phyloP scores from a whole-genome alignment of 2,888 invertebrate species.

The Drosophila birchii region DNA sequence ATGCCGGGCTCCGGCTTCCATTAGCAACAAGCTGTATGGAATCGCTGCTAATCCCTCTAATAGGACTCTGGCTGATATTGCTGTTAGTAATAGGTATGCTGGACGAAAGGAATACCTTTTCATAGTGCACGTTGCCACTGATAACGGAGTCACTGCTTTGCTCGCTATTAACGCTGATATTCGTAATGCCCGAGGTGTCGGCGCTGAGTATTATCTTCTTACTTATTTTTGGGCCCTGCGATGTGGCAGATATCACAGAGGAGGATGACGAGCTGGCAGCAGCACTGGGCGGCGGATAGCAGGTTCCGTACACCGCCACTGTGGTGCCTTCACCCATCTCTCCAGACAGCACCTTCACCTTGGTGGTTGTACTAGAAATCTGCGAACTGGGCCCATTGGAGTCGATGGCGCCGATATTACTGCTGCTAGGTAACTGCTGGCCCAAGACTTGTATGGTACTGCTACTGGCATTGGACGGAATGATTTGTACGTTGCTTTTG shows the following conservation, averaged over 20 bases:
- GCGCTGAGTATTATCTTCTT: slow-evolving; percentile 84
- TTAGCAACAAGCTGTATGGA: slow-evolving; percentile 6
- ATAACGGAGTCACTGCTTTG: slow-evolving; percentile 59
- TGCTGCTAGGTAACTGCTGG: slow-evolving; percentile 47
- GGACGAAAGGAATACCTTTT: slow-evolving; percentile 83
- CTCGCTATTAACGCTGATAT: slow-evolving; percentile 82
- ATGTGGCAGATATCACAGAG: slow-evolving; percentile 27
- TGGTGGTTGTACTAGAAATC: slow-evolving; percentile 80
- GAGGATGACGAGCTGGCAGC: slow-evolving; percentile 14
- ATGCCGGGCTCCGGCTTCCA: slow-evolving; percentile 36
- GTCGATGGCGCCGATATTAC: slow-evolving; percentile 43
- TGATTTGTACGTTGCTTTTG: slow-evolving; percentile 85
- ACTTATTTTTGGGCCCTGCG: slow-evolving; percentile 77
- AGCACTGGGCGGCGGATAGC: slow-evolving; percentile 53
- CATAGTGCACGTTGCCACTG: slow-evolving; percentile 80
- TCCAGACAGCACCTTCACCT: slow-evolving; percentile 80
- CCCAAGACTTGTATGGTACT: slow-evolving; percentile 81
- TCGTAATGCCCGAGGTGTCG: slow-evolving; percentile 83
- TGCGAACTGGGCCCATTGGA: slow-evolving; percentile 49
- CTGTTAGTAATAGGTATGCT: slow-evolving; percentile 67
- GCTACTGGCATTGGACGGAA: slow-evolving; percentile 83
- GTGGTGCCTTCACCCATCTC: slow-evolving; percentile 62
- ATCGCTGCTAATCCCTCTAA: slow-evolving; percentile 11
- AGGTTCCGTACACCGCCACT: slow-evolving; percentile 69
- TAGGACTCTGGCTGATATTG: slow-evolving; percentile 19